phyloP scores from a whole-genome alignment of 2,113 vertebrate species.

The Pionites leucogaster region DNA sequence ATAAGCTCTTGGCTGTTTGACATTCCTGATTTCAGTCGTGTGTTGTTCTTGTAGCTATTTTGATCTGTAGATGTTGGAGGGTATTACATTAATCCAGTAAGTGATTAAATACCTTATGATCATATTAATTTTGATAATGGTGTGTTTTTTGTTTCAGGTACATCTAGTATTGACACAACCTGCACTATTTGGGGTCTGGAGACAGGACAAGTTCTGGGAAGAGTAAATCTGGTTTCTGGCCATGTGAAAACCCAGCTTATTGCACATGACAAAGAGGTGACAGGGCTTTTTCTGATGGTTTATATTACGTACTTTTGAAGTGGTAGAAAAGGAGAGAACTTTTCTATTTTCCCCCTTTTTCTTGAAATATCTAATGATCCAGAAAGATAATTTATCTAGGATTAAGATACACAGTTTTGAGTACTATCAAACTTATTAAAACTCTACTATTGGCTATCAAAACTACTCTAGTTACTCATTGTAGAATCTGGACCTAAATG shows the following conservation, averaged over 20 bases:
- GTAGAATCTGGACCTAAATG: neutral
- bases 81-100: neutral
- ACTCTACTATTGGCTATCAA: neutral
- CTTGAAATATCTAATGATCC: neutral
- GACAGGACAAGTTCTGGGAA: constrained; percentile 93
- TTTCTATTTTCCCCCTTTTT: neutral
- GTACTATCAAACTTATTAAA: neutral
- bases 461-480: neutral
- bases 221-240: constrained; percentile 96
- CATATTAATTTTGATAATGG: neutral
- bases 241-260: constrained; percentile 99
- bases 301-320: neutral
- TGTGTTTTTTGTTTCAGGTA: constrained; percentile 76
- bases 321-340: neutral
- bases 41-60: neutral
- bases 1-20: neutral
- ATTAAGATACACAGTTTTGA: neutral
- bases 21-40: neutral
- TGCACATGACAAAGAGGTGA: constrained; percentile 98
- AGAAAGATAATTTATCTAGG: neutral
- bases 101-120: neutral
- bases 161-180: constrained; percentile 97
- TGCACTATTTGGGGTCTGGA: constrained; percentile 99
- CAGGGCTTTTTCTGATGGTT: neutral
- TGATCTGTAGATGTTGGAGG: neutral